Base-by-base conservation (phyloP, 2,888 invertebrate species). In the Biston stratarius region DNA sequence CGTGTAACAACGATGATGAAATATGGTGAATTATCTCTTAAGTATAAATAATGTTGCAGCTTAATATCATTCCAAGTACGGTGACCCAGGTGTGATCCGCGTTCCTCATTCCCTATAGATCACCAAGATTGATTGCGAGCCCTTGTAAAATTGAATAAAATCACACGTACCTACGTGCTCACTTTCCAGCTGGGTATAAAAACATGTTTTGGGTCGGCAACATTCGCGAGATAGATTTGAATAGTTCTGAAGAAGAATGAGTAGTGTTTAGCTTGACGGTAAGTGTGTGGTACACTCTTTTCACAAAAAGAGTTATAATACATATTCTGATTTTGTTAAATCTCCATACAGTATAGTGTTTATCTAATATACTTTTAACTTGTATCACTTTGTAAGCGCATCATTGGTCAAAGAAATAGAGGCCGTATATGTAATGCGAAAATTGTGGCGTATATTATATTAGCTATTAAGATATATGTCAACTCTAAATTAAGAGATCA, bases 81-180 rank as follows among this genome's bases (percentile, higher is more conserved):
- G 65, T 64, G 70, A 64, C 70, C 51, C 72, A 74, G 72, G 67
- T 75, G 72, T 70, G 65, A 70, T 67, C 47, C 58, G 67, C 60
- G 61, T 36, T 63, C 69, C 55, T 64, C 69, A 66, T 64, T 72
- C 69, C 72, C 72, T 70, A 53, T 68, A 70, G 70, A 74, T 70
- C 67, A 70, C 55, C 47, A 74, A 73, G 75, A 75, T 72, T 64
- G 71, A 75, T 38, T 74, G 71, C 62, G 69, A 67, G 58, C 67
- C 67, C 49, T 70, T 62, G 59, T 64, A 65, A 70, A 70, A 71
- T 64, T 64, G 58, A 63, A 70, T 67, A 68, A 66, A 69, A 69
- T 66, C 24, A 42, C 44, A 64, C 60, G 68, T 64, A 15, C 48
- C 24, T 24, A 34, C 10, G 14, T 34, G 44, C 48, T 44, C 56